These are phyloP conservation scores for Platorchestia sp. DNA, from an alignment of 1,140 invertebrate genomes.

Conservation along the genomic window DNA sequence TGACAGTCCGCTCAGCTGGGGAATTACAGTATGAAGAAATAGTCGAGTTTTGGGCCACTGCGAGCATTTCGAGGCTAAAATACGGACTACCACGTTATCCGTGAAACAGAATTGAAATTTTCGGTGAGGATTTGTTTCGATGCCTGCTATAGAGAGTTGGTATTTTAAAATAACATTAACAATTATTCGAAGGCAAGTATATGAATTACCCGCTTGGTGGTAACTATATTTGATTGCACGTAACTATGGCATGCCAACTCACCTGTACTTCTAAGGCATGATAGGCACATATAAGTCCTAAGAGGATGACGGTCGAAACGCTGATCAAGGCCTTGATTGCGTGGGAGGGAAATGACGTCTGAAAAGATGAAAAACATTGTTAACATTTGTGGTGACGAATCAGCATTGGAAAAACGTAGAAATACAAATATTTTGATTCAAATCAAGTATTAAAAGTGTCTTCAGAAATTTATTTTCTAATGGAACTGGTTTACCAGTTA, in stretches of 20 bases:
- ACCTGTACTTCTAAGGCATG: slow-evolving; percentile 99
- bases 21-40: background rate
- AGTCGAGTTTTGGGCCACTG: background rate
- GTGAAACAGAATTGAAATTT: background rate
- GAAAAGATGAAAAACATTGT: slow-evolving; percentile 73
- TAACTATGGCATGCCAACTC: slow-evolving; percentile 68
- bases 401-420: background rate
- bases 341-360: slow-evolving; percentile 96
- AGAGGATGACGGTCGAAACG: slow-evolving; percentile 97
- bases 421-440: background rate
- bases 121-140: background rate
- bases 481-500: background rate
- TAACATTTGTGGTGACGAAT: background rate
- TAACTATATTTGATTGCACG: background rate
- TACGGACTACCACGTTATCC: background rate
- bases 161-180: background rate
- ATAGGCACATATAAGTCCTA: slow-evolving; percentile 98
- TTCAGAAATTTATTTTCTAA: background rate
- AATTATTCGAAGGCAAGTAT: background rate
- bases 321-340: slow-evolving; percentile 98
- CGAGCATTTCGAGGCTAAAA: background rate
- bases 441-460: background rate
- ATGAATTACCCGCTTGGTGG: background rate
- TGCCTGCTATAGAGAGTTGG: too few species aligned
- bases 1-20: background rate